phyloP scores from a whole-genome alignment of 2,113 vertebrate species.

The Brienomyrus longianalis region DNA sequence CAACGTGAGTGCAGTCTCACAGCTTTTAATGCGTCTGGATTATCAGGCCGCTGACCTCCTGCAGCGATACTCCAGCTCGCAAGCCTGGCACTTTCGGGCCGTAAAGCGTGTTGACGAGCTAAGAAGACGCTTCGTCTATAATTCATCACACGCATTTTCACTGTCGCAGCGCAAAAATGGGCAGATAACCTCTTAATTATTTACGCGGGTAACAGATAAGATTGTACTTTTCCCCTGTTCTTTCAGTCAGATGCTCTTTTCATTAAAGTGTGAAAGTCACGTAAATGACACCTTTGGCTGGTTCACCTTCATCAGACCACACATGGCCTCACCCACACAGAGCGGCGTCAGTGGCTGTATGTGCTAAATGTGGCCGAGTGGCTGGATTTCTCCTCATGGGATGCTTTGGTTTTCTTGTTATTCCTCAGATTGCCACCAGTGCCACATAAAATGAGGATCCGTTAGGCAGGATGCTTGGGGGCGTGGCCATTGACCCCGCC shows the following conservation, averaged over 20 bases:
- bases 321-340: neutral
- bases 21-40: neutral
- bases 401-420: neutral
- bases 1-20: neutral
- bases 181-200: neutral
- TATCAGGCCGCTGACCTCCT: neutral
- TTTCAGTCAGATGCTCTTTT: neutral
- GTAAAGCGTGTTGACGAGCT: neutral
- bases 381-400: neutral
- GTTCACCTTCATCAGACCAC: neutral
- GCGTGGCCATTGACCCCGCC: constrained; percentile 41
- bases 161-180: neutral
- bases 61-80: neutral
- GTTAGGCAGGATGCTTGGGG: constrained; percentile 48
- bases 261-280: neutral
- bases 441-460: constrained; percentile 39
- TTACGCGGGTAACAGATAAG: neutral
- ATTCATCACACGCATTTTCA: neutral
- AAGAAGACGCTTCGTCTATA: neutral
- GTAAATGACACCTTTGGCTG: neutral
- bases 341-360: neutral
- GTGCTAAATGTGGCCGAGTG: neutral
- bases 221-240: neutral
- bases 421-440: constrained; percentile 32
- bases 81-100: neutral